phyloP scores from a whole-genome alignment of 2,113 vertebrate genomes.

The Cromileptes altivelis region DNA sequence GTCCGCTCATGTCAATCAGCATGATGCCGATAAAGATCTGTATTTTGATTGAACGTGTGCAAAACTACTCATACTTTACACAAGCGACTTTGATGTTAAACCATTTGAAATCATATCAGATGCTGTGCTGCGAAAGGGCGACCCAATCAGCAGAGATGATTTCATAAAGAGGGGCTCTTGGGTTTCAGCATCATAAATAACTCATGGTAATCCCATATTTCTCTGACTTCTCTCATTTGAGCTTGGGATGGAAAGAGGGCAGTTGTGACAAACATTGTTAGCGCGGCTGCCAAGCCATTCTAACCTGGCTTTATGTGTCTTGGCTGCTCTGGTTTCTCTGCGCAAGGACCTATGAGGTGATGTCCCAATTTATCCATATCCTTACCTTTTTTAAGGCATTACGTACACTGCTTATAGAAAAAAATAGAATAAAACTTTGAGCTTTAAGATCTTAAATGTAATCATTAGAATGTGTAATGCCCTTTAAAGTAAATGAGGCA shows the following conservation, averaged over 20 bases:
- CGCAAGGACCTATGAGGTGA: constrained; percentile 64
- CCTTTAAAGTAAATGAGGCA: constrained; percentile 16
- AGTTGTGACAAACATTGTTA: constrained; percentile 87
- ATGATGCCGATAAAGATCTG: constrained; percentile 83
- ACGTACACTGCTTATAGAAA: not conserved
- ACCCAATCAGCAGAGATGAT: constrained; percentile 81
- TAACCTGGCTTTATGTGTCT: constrained; percentile 77
- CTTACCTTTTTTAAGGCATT: constrained; percentile 59
- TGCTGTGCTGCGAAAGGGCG: constrained; percentile 60
- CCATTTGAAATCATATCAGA: constrained; percentile 85
- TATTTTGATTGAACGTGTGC: constrained; percentile 85
- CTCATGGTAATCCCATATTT: constrained; percentile 87
- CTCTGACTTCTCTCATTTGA: constrained; percentile 85
- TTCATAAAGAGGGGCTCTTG: constrained; percentile 82
- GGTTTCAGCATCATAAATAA: constrained; percentile 88
- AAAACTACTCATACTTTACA: constrained; percentile 84
- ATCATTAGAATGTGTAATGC: not conserved
- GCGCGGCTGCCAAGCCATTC: constrained; percentile 57
- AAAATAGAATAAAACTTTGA: not conserved
- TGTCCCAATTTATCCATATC: constrained; percentile 67
- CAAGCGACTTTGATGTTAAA: constrained; percentile 79
- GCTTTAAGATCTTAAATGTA: constrained; percentile 24
- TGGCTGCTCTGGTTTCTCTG: constrained; percentile 70
- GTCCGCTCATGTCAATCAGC: constrained; percentile 82
- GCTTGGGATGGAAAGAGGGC: constrained; percentile 76